A percentile compares a stretch with the other conserved stretches of the same genome.
phyloP scores from a whole-genome alignment of 2,888 invertebrate genomes.

The Dynastes hyllus region DNA sequence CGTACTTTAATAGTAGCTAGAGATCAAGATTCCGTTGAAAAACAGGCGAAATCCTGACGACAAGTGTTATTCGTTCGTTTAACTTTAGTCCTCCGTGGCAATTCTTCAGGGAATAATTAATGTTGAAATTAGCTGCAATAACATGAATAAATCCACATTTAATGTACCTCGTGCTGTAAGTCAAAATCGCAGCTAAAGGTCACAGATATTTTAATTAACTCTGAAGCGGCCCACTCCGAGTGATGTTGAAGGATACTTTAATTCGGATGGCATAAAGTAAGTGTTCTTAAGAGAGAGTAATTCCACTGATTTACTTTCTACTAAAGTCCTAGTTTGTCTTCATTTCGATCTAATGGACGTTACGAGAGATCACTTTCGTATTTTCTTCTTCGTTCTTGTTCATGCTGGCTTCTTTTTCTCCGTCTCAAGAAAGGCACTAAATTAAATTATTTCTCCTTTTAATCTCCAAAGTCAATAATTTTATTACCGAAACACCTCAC shows the following conservation, averaged over 20 bases:
- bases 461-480: constrained; percentile 13
- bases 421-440: constrained; percentile 11
- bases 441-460: constrained; percentile 27
- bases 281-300: constrained; percentile 48
- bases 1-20: no score
- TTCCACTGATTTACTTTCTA: constrained; percentile 46
- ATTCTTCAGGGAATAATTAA: not conserved
- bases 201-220: constrained; percentile 47
- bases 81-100: not conserved
- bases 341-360: constrained; percentile 47
- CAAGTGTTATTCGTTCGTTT: not conserved
- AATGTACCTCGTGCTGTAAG: not conserved
- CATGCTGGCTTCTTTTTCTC: not conserved
- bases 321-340: constrained; percentile 47
- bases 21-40: no score
- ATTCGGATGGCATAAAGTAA: constrained; percentile 49
- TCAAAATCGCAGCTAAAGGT: constrained; percentile 20
- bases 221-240: constrained; percentile 4
- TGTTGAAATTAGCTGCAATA: not conserved
- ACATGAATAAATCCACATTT: not conserved
- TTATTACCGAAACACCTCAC: constrained; percentile 3
- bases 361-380: constrained; percentile 38
- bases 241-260: constrained; percentile 38
- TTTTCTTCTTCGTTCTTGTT: constrained; percentile 18
- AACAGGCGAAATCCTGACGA: no score